Base-by-base conservation (phyloP, 2,888 invertebrate genomes). In the Charanyca ferruginea region DNA sequence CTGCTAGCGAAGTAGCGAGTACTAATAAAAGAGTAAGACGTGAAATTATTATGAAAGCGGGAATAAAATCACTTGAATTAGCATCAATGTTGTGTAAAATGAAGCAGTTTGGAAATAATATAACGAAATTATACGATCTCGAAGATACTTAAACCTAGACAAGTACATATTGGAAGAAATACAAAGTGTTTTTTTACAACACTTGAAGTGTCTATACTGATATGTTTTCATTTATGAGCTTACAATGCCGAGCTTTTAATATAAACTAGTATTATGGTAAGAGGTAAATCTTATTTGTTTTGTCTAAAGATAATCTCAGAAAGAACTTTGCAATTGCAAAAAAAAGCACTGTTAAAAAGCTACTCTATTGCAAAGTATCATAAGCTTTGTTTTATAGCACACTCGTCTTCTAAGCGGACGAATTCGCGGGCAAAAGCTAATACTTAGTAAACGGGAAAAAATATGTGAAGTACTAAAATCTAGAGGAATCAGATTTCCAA, bases 11-110 rank as follows among this genome's bases (percentile, higher is more conserved):
- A 57, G 52, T 53, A 63, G 58, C 45, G 47, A 44, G 38, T 54
- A 69, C 42, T 59, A 54, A n/a, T 49, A 45, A 28, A 58, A 38
- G 54, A 52, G 52, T 59, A 28, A 57, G 58, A 58, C 41, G 63
- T 48, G 61, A 59, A 66, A 73, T 62, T 65, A 63, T 61, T 69
- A 61, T 58, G n/a, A 22, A n/a, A 57, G 54, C 58, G 20, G 28
- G 28, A 49, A 63, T 62, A 69, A 66, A 68, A 68, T 64, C 54
- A 63, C 8, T 57, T 35, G 66, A 69, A 69, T 73, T 73, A 65
- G 20, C 22, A 28, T 70, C 1, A 13, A 28, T 13, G 9, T n/a
- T 49, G 9, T 13, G 20, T 48, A 20, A 35, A 48, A 41, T 47
- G n/a, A n/a, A 23, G 13, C 28, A 32, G 20, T 32, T 32, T 51